Evolutionary conservation across 2,888 invertebrate genomes (phyloP).

Genomic region (Macrophya annulata): DNA sequence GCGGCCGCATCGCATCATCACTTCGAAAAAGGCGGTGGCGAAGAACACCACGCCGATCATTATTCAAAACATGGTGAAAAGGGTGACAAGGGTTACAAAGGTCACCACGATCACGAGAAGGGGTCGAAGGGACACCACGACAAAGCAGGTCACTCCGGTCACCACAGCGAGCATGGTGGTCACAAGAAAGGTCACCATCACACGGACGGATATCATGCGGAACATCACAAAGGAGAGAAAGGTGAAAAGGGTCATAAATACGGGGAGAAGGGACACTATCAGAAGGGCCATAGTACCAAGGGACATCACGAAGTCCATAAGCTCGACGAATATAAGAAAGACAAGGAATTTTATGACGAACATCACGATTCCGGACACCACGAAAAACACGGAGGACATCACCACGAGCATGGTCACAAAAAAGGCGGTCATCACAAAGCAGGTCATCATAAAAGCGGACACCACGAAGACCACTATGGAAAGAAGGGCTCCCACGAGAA

Average conservation of each 20-base stretch:
- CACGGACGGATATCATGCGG: conserved; percentile 83
- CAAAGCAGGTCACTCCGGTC: conserved; percentile 83
- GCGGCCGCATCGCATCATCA: conserved; percentile 78
- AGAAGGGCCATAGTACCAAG: conserved; percentile 91
- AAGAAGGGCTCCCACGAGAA: conserved; percentile 89
- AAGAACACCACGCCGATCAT: conserved; percentile 84
- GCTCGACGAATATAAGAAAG: conserved; percentile 90
- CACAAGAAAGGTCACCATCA: conserved; percentile 83
- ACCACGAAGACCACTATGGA: conserved; percentile 88
- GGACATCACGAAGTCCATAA: conserved; percentile 92
- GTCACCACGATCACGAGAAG: conserved; percentile 83
- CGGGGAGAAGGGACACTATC: conserved; percentile 86
- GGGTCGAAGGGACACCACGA: conserved; percentile 87
- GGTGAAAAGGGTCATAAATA: conserved; percentile 84
- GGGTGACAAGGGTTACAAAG: conserved; percentile 86
- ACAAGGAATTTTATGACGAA: conserved; percentile 91
- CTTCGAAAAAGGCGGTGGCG: conserved; percentile 84
- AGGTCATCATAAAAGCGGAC: conserved; percentile 88
- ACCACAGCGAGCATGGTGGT: conserved; percentile 83
- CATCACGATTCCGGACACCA: conserved; percentile 90
- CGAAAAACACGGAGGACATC: conserved; percentile 89
- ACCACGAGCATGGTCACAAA: conserved; percentile 89
- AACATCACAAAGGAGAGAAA: conserved; percentile 83
- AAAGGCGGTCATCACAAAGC: conserved; percentile 90
- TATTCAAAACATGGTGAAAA: conserved; percentile 85